Base-by-base conservation (phyloP, 2,797 vertebrate species). In the Myripristis murdjan region DNA sequence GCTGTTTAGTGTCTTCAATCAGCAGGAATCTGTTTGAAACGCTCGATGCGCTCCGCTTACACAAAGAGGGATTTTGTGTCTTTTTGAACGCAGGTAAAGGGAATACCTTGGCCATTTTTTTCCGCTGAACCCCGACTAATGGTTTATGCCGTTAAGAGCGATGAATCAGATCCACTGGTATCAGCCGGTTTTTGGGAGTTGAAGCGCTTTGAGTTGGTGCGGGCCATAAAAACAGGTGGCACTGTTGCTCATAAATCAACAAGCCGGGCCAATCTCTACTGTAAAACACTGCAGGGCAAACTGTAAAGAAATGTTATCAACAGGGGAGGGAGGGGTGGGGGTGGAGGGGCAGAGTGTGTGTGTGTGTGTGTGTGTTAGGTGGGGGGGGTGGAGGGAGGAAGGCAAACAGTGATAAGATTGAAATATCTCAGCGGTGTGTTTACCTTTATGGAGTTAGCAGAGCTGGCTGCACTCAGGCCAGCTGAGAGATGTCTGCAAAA, bases 371-470 rank as follows among this genome's bases (percentile, higher is more conserved):
- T 44, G 37, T 57, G 10, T 16, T 57, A 41, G 43, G 48, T 31
- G 39, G 12, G 9, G 22, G 31, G 33, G 18, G 16, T 60, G 56
- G 76, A 63, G 48, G 57, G 15, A 58, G 51, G 65, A 63, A 51
- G 74, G 70, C 4, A 43, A 20, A 53, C 62, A 47, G 53, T 76
- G 84, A 89, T 85, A 77, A 84, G 82, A 62, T n/a, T 75, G 57
- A 78, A 88, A 78, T 85, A 71, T 79, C 72, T 81, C 53, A 47
- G 58, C 18, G n/a, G 48, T 57, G 72, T 83, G 83, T 89, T 89
- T 84, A 70, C 76, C 82, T 85, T 71, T 65, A n/a, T n/a, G 12
- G 61, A 81, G 64, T 82, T 49, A 62, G 69, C 44, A 16, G 54
- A 75, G 64, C 64, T 73, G 75, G 75, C 73, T 60, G 64, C 10